Percentiles rank a stretch among this genome's conserved stretches.
Evolutionary conservation across 2,113 vertebrate genomes (phyloP).

Genomic region (Laticauda laticaudata): DNA sequence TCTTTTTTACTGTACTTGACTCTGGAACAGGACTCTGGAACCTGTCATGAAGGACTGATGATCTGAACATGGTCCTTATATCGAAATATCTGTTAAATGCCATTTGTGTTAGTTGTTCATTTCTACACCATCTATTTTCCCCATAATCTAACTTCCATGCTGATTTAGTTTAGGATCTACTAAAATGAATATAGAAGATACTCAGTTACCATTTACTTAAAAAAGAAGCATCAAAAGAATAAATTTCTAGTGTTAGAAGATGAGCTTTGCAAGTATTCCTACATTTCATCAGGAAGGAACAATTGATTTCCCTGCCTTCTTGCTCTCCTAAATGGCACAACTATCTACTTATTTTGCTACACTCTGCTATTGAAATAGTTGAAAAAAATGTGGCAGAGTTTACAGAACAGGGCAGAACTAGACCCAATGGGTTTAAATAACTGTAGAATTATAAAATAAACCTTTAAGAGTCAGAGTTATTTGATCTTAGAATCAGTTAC

Average conservation of each 20-base stretch:
- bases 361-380: background rate
- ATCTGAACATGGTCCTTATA: too few relatives aligned
- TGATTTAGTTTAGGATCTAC: background rate
- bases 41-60: too few relatives aligned
- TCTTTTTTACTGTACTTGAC: too few relatives aligned
- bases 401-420: background rate
- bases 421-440: background rate
- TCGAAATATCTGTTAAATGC: too few relatives aligned
- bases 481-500: background rate
- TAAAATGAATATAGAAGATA: background rate
- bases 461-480: background rate
- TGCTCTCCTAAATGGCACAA: background rate
- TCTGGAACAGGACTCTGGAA: too few relatives aligned
- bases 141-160: background rate
- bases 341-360: background rate
- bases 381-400: background rate
- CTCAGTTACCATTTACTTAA: background rate
- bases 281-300: background rate
- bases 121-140: background rate
- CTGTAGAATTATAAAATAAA: background rate
- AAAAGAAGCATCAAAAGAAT: background rate
- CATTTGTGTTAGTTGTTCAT: too few relatives aligned
- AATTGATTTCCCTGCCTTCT: background rate
- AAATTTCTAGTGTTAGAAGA: background rate
- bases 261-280: background rate